Conservation (phyloP, 2,797 vertebrate genomes). For the Anolis apletophallus region DNA sequence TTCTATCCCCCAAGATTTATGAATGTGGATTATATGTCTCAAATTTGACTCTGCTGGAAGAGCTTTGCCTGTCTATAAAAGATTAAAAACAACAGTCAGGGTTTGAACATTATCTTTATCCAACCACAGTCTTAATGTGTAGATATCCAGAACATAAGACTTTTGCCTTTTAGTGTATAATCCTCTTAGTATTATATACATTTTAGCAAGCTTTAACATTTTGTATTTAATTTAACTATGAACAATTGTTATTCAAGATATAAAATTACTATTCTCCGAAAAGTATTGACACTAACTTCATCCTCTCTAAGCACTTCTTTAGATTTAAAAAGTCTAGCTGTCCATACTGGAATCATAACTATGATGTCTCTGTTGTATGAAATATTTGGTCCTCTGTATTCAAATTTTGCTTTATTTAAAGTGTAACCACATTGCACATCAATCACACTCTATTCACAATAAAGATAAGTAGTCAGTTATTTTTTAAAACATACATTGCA, state of each 20-base stretch:
- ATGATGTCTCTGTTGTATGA: conserved; percentile 28
- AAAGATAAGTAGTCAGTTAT: neutral
- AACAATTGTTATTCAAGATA: conserved; percentile 43
- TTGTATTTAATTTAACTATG: conserved; percentile 54
- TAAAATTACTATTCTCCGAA: conserved; percentile 29
- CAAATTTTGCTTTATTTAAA: neutral
- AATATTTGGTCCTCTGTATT: conserved; percentile 20
- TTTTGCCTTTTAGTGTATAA: conserved; percentile 70
- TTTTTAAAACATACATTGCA: neutral
- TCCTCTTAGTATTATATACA: conserved; percentile 76
- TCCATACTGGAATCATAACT: conserved; percentile 8
- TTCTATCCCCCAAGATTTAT: conserved; percentile 66
- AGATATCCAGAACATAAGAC: conserved; percentile 55
- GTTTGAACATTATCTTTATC: conserved; percentile 69
- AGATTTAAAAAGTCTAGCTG: conserved; percentile 33
- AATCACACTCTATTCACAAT: neutral
- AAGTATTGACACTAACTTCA: conserved; percentile 2
- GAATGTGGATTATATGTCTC: conserved; percentile 70
- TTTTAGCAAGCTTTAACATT: conserved; percentile 57
- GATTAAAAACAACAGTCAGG: conserved; percentile 75
- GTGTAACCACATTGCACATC: neutral
- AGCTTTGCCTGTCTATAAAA: conserved; percentile 75
- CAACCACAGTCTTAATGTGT: conserved; percentile 64
- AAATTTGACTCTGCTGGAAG: conserved; percentile 77
- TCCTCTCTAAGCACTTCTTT: conserved; percentile 34